A percentile compares a stretch with the other conserved stretches of the same genome.
These are phyloP conservation scores for Philypnodon macrostomus DNA, from an alignment of 2,797 vertebrate genomes.

Conservation along the genomic window DNA sequence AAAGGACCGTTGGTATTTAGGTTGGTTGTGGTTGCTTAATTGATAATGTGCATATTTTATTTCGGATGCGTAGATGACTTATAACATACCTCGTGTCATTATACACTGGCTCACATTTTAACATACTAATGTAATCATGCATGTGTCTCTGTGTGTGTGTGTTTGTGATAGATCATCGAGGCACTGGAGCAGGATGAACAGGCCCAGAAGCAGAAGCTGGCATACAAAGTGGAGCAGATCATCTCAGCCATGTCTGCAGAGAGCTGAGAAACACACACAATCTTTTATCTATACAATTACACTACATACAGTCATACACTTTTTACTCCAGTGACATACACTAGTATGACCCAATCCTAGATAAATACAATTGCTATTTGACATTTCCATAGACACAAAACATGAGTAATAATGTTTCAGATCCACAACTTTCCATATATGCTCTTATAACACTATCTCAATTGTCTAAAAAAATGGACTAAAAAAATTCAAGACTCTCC, in stretches of 20 bases:
- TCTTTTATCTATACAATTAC: constrained; percentile 4
- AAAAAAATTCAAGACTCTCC: no score
- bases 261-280: constrained; percentile 84
- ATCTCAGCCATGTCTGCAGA: constrained; percentile 89
- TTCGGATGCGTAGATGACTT: constrained; percentile 2
- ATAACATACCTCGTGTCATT: constrained; percentile 3
- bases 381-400: neutral
- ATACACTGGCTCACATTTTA: constrained; percentile 16
- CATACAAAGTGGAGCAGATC: constrained; percentile 93
- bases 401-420: no score
- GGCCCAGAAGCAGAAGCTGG: constrained; percentile 90
- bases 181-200: constrained; percentile 92
- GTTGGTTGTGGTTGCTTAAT: neutral
- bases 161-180: constrained; percentile 81
- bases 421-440: no score
- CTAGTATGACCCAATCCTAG: neutral
- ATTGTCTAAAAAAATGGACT: no score
- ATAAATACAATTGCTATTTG: neutral
- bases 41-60: constrained; percentile 1
- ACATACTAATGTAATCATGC: constrained; percentile 12
- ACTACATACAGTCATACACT: constrained; percentile 13
- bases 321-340: constrained; percentile 6
- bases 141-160: constrained; percentile 30
- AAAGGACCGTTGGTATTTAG: neutral
- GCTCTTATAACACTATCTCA: no score